Base-by-base conservation (phyloP, 2,888 invertebrate genomes). In the Archips crataeganus region DNA sequence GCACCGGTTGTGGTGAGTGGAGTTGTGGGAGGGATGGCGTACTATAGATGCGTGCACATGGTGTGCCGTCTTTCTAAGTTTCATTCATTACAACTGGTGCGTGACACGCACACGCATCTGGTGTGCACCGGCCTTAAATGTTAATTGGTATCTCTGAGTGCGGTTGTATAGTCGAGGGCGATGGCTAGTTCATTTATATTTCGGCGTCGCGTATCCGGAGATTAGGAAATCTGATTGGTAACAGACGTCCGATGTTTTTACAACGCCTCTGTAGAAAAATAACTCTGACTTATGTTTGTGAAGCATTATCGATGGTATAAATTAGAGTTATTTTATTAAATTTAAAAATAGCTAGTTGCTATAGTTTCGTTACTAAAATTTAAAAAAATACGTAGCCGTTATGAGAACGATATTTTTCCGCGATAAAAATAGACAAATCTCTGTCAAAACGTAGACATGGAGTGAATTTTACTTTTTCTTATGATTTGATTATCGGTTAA, bases 171-270 rank as follows among this genome's bases (percentile, higher is more conserved):
- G 39, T 11, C 49, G 63, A 39, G 47, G 59, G 59, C 63, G 15
- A 69, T 49, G 49, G 63, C 68, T 49, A 64, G 65, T 63, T 49
- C 59, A 64, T 73, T 73, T 73, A 73, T 73, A 69, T 69, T 69
- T 73, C 68, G 68, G 63, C 73, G 73, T 13, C 67, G 54, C 45
- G 67, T 73, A 73, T 73, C 73, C 73, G 73, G 73, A 73, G 73
- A 73, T 73, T 73, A 73, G 73, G 73, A 73, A 69, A 73, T 69
- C 63, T 73, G 73, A 73, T 73, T 69, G 68, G 73, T 73, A 73
- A 39, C 73, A 73, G 73, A 73, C 73, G 73, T 69, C 73, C 63
- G 68, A 73, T 59, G 68, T 73, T 73, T 73, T 73, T 73, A 73
- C 63, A 64, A 63, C 59, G 60, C 32, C 23, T 15, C 57, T 59